A percentile compares a stretch with the other conserved stretches of the same genome.
Evolutionary conservation across 2,888 invertebrate species (phyloP).

Genomic region (Hirtodrosophila duncani): DNA sequence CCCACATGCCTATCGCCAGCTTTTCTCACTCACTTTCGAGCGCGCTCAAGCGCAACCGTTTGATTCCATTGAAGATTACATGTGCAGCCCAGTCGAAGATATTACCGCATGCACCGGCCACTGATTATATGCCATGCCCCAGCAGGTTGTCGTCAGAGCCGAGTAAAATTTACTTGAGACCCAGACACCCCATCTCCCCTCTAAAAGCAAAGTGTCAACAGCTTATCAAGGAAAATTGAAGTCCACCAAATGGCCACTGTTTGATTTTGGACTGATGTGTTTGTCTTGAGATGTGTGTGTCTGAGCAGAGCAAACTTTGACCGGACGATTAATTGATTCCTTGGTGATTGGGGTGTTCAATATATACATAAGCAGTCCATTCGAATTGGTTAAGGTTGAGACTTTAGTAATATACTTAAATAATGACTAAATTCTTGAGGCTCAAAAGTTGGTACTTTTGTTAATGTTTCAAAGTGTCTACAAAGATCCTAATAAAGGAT

Average conservation of each 20-base stretch:
- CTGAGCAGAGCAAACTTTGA: slow-evolving; percentile 4
- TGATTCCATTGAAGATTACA: slow-evolving; percentile 58
- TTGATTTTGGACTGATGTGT: slow-evolving; percentile 30
- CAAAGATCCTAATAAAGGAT: too few species aligned
- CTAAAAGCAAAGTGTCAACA: slow-evolving; percentile 58
- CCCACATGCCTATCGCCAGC: slow-evolving; percentile 20
- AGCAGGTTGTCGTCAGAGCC: too few species aligned
- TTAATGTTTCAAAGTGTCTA: too few species aligned
- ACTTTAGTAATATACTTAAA: too few species aligned
- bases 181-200: too few species aligned
- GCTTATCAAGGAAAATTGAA: slow-evolving; percentile 52
- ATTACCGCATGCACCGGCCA: slow-evolving; percentile 59
- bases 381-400: too few species aligned
- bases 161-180: too few species aligned
- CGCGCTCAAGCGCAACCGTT: slow-evolving; percentile 44
- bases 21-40: slow-evolving; percentile 13
- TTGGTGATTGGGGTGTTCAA: not conserved
- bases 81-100: slow-evolving; percentile 25
- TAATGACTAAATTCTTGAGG: too few species aligned
- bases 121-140: slow-evolving; percentile 39
- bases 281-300: slow-evolving; percentile 10
- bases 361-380: not conserved
- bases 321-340: slow-evolving; percentile 3
- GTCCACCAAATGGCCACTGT: slow-evolving; percentile 16
- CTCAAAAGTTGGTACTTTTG: too few species aligned